Conservation (phyloP, 2,888 invertebrate species). For the Apotomis capreana region DNA sequence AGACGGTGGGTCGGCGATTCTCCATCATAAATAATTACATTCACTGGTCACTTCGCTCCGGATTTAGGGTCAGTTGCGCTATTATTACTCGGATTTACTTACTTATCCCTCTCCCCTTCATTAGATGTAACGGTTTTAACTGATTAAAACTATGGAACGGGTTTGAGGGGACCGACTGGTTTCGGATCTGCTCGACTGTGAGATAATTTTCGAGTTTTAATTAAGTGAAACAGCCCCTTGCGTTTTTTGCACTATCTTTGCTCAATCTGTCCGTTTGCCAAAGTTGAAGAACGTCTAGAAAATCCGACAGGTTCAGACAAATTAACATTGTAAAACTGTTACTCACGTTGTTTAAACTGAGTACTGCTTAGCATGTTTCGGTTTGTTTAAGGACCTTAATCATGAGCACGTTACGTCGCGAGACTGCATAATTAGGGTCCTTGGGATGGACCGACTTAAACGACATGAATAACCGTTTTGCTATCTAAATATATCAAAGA, state of each 20-base stretch:
- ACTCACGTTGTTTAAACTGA: too few species aligned
- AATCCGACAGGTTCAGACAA: too few species aligned
- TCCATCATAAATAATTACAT: constrained; percentile 79
- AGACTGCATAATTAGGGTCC: too few species aligned
- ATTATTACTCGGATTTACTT: constrained; percentile 76
- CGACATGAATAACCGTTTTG: too few species aligned
- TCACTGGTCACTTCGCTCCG: constrained; percentile 73
- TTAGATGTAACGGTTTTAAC: constrained; percentile 83
- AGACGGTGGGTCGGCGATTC: constrained; percentile 77
- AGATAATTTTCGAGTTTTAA: constrained; percentile 73
- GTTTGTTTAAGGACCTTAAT: too few species aligned
- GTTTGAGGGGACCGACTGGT: constrained; percentile 79
- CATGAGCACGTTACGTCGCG: too few species aligned
- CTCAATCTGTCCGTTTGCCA: not conserved
- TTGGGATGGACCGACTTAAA: too few species aligned
- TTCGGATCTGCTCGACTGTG: constrained; percentile 71
- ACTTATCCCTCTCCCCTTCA: constrained; percentile 80
- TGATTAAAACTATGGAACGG: constrained; percentile 82
- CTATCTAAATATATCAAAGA: too few species aligned
- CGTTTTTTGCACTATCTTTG: constrained; percentile 11
- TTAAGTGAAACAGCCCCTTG: constrained; percentile 59
- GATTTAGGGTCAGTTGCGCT: constrained; percentile 77
- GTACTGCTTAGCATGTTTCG: too few species aligned
- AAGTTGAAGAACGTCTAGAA: not conserved
- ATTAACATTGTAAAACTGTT: too few species aligned